These are phyloP conservation scores for Hepsetus odoe DNA, from an alignment of 2,113 vertebrate genomes.

Conservation along the genomic window DNA sequence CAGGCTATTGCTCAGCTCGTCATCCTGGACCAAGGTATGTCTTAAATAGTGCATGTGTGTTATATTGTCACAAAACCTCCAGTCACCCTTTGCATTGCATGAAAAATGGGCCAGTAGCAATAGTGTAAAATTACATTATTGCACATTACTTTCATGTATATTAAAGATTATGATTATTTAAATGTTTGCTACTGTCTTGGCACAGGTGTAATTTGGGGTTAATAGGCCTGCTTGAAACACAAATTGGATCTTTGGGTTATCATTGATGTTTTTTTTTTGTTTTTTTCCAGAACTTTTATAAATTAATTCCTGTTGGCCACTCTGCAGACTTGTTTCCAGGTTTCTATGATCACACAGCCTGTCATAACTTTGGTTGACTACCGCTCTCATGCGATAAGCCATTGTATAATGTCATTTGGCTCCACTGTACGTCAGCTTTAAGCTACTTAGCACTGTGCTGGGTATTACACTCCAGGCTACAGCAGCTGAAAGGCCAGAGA, in stretches of 20 bases:
- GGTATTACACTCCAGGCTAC: background rate
- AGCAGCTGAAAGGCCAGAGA: constrained; percentile 30
- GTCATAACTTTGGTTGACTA: too few relatives aligned
- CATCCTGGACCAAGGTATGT: constrained; percentile 94
- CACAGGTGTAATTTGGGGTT: too few relatives aligned
- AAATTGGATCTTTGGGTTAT: background rate
- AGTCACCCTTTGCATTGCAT: too few relatives aligned
- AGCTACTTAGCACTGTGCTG: constrained; percentile 6
- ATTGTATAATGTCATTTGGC: background rate
- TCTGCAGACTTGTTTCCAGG: background rate
- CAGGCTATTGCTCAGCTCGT: constrained; percentile 95
- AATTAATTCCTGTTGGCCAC: background rate
- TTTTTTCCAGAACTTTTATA: background rate
- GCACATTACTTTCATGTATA: too few relatives aligned
- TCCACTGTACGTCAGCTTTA: background rate
- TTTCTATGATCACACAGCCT: background rate
- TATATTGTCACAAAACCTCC: background rate
- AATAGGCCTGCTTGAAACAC: background rate
- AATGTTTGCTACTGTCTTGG: too few relatives aligned
- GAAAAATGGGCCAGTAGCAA: too few relatives aligned
- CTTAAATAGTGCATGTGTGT: background rate
- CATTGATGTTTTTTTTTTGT: too few relatives aligned
- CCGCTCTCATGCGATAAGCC: background rate
- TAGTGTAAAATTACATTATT: too few relatives aligned
- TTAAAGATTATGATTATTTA: too few relatives aligned